A percentile compares a stretch with the other conserved stretches of the same genome.
Conservation (phyloP, 2,888 invertebrate genomes). For the Drosophila maculinotata region DNA sequence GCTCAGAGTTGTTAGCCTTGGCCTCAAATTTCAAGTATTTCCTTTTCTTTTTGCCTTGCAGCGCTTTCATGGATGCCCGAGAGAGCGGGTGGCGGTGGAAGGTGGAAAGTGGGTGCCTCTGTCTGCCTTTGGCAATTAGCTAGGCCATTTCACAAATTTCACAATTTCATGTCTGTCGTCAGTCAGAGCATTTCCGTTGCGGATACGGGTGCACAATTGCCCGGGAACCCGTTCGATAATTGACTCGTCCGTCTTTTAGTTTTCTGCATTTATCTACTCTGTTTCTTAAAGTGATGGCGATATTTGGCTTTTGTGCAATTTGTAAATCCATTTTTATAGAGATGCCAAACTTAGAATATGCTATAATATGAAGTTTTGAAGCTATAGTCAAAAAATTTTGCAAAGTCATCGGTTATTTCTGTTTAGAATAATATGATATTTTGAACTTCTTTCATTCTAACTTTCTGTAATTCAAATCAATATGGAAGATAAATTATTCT, state of each 20-base stretch:
- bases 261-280: background rate
- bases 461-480: no score
- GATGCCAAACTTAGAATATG: no score
- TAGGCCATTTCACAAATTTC: slow-evolving; percentile 37
- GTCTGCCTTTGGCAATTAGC: slow-evolving; percentile 30
- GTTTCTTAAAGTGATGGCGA: background rate
- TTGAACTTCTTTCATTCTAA: no score
- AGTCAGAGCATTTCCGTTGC: slow-evolving; percentile 27
- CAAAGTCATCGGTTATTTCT: no score
- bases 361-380: no score
- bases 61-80: background rate
- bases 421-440: no score
- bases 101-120: background rate
- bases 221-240: slow-evolving; percentile 45
- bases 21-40: slow-evolving; percentile 18
- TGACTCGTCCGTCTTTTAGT: slow-evolving; percentile 31
- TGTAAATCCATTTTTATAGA: no score
- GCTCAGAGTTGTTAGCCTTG: slow-evolving; percentile 18
- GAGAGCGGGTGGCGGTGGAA: background rate
- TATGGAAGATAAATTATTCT: no score
- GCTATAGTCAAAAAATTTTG: no score
- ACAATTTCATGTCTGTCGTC: slow-evolving; percentile 27
- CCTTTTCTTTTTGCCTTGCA: background rate
- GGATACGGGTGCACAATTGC: slow-evolving; percentile 31
- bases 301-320: background rate